Conservation (phyloP, 1,140 invertebrate genomes). For the Popillia japonica region DNA sequence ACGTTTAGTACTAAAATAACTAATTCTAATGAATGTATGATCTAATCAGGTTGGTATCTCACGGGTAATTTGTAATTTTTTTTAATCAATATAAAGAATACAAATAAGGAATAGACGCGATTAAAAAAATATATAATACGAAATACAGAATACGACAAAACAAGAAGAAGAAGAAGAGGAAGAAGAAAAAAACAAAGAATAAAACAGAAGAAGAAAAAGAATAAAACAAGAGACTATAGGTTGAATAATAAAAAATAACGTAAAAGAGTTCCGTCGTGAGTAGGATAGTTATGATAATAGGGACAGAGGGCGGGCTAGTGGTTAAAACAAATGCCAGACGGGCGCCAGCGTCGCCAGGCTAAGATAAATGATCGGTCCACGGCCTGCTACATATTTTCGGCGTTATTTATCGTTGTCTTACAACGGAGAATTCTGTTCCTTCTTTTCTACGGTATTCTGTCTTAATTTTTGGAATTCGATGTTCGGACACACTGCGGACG, state of each 20-base stretch:
- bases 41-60: too few species aligned
- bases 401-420: slow-evolving; percentile 41
- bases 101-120: too few species aligned
- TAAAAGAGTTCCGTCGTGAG: not conserved
- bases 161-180: not conserved
- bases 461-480: slow-evolving; percentile 41
- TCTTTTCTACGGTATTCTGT: slow-evolving; percentile 40
- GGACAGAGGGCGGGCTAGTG: slow-evolving; percentile 54
- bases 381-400: slow-evolving; percentile 41
- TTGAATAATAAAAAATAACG: not conserved
- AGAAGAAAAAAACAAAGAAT: not conserved
- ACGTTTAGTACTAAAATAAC: too few species aligned
- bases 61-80: too few species aligned
- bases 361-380: slow-evolving; percentile 53
- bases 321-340: slow-evolving; percentile 56
- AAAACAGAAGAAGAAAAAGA: not conserved
- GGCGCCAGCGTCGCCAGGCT: slow-evolving; percentile 52
- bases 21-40: too few species aligned
- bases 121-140: not conserved
- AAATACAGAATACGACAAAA: not conserved
- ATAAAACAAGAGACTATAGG: not conserved
- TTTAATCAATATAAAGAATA: too few species aligned
- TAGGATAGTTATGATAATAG: slow-evolving; percentile 55
- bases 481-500: too few species aligned
- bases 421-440: slow-evolving; percentile 39